A percentile compares a stretch with the other conserved stretches of the same genome.
phyloP scores from a whole-genome alignment of 2,797 vertebrate genomes.

The Hydrocynus forskahlii region DNA sequence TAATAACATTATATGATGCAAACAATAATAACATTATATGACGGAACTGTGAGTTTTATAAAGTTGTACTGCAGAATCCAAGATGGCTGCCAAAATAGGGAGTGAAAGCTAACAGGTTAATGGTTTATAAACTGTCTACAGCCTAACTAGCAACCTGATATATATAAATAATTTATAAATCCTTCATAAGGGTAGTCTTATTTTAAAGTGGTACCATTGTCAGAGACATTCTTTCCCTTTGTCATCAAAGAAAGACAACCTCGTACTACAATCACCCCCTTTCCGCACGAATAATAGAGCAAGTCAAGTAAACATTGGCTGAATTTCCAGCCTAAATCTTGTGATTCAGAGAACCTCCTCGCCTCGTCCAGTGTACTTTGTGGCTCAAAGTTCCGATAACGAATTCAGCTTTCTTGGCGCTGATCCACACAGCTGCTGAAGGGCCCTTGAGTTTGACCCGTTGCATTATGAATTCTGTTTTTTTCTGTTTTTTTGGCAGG shows the following conservation, averaged over 20 bases:
- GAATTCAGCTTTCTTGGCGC: constrained; percentile 9
- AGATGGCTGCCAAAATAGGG: no score
- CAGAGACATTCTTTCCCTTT: not conserved
- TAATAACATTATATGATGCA: no score
- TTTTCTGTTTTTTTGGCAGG: not conserved
- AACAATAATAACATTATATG: no score
- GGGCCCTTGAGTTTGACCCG: constrained; percentile 12
- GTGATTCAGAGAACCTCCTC: not conserved
- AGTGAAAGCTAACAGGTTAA: no score
- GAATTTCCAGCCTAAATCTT: not conserved
- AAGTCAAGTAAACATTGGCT: not conserved
- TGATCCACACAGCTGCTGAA: constrained; percentile 11
- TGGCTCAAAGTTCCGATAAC: not conserved
- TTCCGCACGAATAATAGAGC: not conserved
- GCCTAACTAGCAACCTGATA: no score
- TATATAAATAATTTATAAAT: no score
- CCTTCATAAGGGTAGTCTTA: no score
- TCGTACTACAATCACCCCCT: not conserved
- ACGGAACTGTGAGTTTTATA: no score
- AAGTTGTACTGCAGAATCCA: no score
- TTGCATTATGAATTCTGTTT: constrained; percentile 2
- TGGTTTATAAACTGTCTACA: no score
- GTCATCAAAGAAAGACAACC: not conserved
- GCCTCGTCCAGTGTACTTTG: not conserved
- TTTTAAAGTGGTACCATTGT: not conserved